Evolutionary conservation across 2,113 vertebrate genomes (phyloP).

Genomic region (Heloderma charlesbogerti): DNA sequence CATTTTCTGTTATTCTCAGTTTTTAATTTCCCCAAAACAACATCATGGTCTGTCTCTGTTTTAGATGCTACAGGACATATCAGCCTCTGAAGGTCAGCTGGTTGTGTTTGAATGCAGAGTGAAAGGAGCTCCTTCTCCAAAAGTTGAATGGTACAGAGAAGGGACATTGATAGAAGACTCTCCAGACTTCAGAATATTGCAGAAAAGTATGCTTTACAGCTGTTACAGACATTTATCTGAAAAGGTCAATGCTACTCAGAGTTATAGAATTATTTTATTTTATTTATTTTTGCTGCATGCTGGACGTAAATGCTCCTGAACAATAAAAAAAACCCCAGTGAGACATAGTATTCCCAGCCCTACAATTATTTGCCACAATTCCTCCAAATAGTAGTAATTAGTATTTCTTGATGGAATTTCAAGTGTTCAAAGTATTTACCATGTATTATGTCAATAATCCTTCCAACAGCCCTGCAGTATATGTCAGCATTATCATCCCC

Average conservation of each 20-base stretch:
- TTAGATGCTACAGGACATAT: slow-evolving; percentile 91
- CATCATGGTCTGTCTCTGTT: slow-evolving; percentile 44
- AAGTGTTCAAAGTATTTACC: background rate
- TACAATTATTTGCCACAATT: background rate
- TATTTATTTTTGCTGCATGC: background rate
- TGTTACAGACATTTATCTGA: background rate
- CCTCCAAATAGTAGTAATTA: too few relatives aligned
- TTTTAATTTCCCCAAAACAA: slow-evolving; percentile 12
- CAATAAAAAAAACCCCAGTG: background rate
- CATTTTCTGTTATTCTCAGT: slow-evolving; percentile 21
- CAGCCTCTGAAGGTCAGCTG: slow-evolving; percentile 90
- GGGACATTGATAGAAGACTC: slow-evolving; percentile 91
- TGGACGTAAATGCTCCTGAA: background rate
- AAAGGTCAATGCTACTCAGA: slow-evolving; percentile 19
- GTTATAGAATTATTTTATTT: background rate
- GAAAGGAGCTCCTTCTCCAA: slow-evolving; percentile 91
- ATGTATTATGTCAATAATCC: background rate
- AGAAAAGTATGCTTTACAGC: slow-evolving; percentile 88
- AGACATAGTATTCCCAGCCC: background rate
- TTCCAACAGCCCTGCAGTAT: background rate
- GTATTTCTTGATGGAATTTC: background rate
- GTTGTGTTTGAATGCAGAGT: slow-evolving; percentile 96
- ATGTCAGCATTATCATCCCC: background rate
- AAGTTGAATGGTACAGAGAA: slow-evolving; percentile 93
- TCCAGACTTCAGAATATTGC: slow-evolving; percentile 95